Percentiles rank a stretch among this genome's conserved stretches.
phyloP scores from a whole-genome alignment of 53 echinoderm and acorn worm species.

The Holothuria leucospilota region DNA sequence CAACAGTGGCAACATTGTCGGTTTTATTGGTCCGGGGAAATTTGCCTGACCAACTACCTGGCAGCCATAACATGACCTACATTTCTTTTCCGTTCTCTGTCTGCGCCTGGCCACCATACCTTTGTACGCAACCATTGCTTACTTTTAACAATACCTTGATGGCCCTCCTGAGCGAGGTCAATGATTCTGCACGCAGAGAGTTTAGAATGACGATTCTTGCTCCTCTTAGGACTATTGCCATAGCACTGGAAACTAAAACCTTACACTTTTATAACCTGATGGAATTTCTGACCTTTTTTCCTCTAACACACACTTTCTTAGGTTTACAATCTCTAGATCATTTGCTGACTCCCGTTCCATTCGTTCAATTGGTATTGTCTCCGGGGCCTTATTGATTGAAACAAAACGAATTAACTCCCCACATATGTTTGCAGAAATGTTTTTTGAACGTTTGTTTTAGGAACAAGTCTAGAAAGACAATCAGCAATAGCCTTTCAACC shows the following conservation, averaged over 20 bases:
- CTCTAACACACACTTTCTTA: conserved; percentile 25
- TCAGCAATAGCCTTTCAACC: conserved; percentile 58
- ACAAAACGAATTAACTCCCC: conserved; percentile 63
- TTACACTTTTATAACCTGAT: too few relatives aligned
- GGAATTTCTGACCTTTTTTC: conserved; percentile 24
- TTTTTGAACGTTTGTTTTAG: not conserved
- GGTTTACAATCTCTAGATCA: conserved; percentile 23
- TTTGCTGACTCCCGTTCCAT: conserved; percentile 52
- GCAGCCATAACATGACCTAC: conserved; percentile 62
- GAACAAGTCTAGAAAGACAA: conserved; percentile 53
- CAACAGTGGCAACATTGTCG: too few relatives aligned
- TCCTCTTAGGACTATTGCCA: too few relatives aligned
- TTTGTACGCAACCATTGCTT: conserved; percentile 69
- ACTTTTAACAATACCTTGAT: conserved; percentile 68
- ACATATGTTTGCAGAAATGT: conserved; percentile 3
- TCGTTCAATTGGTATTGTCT: conserved; percentile 44
- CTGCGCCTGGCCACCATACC: conserved; percentile 61
- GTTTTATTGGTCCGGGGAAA: too few relatives aligned
- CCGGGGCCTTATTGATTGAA: conserved; percentile 53
- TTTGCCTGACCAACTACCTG: conserved; percentile 52
- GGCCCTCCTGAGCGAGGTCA: conserved; percentile 36
- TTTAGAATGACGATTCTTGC: conserved; percentile 57
- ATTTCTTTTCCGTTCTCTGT: conserved; percentile 52
- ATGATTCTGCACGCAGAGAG: conserved; percentile 14
- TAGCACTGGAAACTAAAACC: too few relatives aligned